Conservation (phyloP, 2,113 vertebrate species). For the Pollachius pollachius region DNA sequence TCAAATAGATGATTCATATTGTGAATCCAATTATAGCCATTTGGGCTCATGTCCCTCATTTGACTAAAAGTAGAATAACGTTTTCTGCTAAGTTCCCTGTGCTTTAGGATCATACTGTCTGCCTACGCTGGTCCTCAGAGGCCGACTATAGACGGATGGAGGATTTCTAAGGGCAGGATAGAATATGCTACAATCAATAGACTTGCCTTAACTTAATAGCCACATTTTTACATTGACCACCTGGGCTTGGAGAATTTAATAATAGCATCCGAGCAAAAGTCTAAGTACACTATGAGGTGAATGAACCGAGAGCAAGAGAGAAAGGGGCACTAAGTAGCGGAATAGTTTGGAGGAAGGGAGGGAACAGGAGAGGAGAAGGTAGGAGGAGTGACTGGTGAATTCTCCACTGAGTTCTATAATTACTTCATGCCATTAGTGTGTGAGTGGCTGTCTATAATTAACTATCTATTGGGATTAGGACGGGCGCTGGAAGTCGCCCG, state of each 20-base stretch:
- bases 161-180: neutral
- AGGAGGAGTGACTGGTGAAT: slow-evolving; percentile 43
- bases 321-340: too few species aligned
- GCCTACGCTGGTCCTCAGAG: neutral
- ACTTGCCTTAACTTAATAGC: neutral
- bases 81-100: neutral
- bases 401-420: slow-evolving; percentile 59
- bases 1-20: too few species aligned
- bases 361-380: slow-evolving; percentile 24
- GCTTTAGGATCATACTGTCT: neutral
- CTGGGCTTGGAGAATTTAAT: too few species aligned
- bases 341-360: too few species aligned
- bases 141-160: too few species aligned
- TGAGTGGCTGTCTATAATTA: slow-evolving; percentile 62
- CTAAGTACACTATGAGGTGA: too few species aligned
- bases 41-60: neutral
- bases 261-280: too few species aligned
- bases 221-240: neutral
- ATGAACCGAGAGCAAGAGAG: too few species aligned
- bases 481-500: slow-evolving; percentile 48
- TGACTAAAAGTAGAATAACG: neutral
- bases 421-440: slow-evolving; percentile 58
- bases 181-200: neutral
- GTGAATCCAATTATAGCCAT: neutral
- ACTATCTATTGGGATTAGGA: slow-evolving; percentile 64